phyloP scores from a whole-genome alignment of 1,140 invertebrate species.

The Rhynchophorus ferrugineus region DNA sequence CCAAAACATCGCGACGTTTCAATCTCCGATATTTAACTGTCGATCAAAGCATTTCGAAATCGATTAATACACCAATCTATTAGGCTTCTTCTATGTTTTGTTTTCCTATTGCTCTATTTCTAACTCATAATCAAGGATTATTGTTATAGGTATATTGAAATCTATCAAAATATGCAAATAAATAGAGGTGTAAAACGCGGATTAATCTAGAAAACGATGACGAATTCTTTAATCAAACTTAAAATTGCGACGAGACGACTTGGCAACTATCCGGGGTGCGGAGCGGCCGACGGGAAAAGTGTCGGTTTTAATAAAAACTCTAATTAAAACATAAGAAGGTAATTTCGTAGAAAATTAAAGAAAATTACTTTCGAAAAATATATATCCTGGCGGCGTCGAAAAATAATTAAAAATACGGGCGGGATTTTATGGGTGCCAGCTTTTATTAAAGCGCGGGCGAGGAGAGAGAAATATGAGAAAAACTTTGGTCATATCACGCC shows the following conservation, averaged over 20 bases:
- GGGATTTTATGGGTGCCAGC: constrained; percentile 19
- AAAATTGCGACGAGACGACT: background rate
- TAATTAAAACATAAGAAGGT: constrained; percentile 22
- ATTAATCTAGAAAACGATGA: no score
- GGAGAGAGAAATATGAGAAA: constrained; percentile 17
- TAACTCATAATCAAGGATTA: no score
- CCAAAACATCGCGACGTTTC: no score
- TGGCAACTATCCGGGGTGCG: background rate
- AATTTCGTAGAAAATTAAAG: constrained; percentile 20
- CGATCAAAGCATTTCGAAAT: no score
- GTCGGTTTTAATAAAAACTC: constrained; percentile 16
- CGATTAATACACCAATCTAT: no score
- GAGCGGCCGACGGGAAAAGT: background rate
- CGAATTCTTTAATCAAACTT: background rate
- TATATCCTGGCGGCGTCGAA: constrained; percentile 18
- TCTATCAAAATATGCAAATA: no score
- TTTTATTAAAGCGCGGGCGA: constrained; percentile 15
- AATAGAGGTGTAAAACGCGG: no score
- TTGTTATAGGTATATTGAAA: no score
- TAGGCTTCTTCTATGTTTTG: no score
- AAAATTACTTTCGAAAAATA: constrained; percentile 20
- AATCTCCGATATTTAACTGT: no score
- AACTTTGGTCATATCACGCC: constrained; percentile 20
- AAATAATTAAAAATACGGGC: constrained; percentile 22
- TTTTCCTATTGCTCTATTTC: no score